Evolutionary conservation across 1,140 invertebrate genomes (phyloP).

Genomic region (Popillia japonica): DNA sequence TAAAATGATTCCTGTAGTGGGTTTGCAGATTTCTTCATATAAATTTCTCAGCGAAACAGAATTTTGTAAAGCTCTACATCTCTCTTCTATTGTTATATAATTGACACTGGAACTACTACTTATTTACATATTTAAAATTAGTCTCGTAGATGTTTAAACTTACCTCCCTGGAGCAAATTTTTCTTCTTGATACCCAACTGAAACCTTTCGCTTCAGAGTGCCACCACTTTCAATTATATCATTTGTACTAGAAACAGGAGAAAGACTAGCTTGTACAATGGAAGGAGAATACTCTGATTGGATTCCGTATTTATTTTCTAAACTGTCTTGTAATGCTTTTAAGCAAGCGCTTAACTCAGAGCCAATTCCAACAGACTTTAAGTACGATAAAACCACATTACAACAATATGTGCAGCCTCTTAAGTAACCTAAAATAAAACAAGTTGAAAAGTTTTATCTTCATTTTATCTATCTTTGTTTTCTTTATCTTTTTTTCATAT

Average conservation of each 20-base stretch:
- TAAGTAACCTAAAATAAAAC: slow-evolving; percentile 73
- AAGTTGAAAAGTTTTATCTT: too few relatives aligned
- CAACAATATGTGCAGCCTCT: slow-evolving; percentile 94
- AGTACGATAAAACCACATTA: slow-evolving; percentile 87
- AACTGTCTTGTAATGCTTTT: slow-evolving; percentile 81
- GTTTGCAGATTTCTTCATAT: slow-evolving; percentile 75
- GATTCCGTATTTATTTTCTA: slow-evolving; percentile 72
- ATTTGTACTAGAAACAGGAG: slow-evolving; percentile 40
- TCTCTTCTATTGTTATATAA: slow-evolving; percentile 69
- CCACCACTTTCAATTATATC: slow-evolving; percentile 51
- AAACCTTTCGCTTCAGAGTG: slow-evolving; percentile 67
- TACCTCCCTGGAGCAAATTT: slow-evolving; percentile 71
- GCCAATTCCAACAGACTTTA: slow-evolving; percentile 82
- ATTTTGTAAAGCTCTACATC: slow-evolving; percentile 74
- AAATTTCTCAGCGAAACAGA: slow-evolving; percentile 76
- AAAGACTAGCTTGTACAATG: slow-evolving; percentile 31
- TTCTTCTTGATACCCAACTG: slow-evolving; percentile 81
- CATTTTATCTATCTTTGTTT: too few relatives aligned
- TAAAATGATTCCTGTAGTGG: slow-evolving; percentile 65
- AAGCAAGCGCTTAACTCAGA: slow-evolving; percentile 80
- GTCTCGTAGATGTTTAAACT: slow-evolving; percentile 2
- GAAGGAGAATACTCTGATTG: slow-evolving; percentile 54
- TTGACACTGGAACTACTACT: slow-evolving; percentile 58
- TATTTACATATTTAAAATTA: slow-evolving; percentile 2
- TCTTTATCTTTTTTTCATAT: too few relatives aligned